Conservation (phyloP, 2,888 invertebrate genomes). For the Drosophila vallismaia region DNA sequence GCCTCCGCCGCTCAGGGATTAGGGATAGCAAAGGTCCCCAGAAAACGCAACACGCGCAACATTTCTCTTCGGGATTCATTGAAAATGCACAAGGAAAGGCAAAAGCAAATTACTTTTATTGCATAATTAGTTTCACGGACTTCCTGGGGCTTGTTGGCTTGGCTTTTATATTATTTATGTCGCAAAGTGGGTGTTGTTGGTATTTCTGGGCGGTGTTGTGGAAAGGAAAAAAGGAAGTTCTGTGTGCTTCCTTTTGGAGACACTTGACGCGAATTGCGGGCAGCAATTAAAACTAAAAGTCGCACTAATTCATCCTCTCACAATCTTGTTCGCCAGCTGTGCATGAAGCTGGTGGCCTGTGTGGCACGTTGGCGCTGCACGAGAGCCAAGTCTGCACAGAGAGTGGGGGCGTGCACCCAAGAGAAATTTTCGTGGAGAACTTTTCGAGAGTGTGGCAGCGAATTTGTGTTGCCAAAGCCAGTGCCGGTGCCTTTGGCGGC, state of each 20-base stretch:
- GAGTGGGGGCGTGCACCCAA: slow-evolving; percentile 8
- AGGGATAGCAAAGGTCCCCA: too few relatives aligned
- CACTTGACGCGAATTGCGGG: slow-evolving; percentile 25
- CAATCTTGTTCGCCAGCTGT: slow-evolving; percentile 18
- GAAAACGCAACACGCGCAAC: slow-evolving; percentile 3
- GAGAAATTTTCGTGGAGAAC: slow-evolving; percentile 15
- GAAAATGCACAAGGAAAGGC: slow-evolving; percentile 39
- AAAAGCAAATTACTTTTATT: slow-evolving; percentile 53
- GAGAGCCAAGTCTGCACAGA: slow-evolving; percentile 31
- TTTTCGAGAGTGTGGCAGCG: not conserved
- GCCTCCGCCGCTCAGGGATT: slow-evolving; percentile 5
- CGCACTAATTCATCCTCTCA: slow-evolving; percentile 53
- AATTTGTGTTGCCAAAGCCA: not conserved
- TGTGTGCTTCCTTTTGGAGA: slow-evolving; percentile 26
- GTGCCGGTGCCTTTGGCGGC: slow-evolving; percentile 6
- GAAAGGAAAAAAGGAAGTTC: slow-evolving; percentile 1
- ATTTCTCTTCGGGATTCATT: slow-evolving; percentile 34
- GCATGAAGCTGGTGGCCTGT: slow-evolving; percentile 7
- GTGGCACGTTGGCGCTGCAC: slow-evolving; percentile 21
- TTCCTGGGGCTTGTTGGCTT: slow-evolving; percentile 13
- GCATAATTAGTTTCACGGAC: slow-evolving; percentile 62
- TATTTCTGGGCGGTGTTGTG: not conserved
- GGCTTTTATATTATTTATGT: slow-evolving; percentile 50
- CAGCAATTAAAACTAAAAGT: slow-evolving; percentile 51
- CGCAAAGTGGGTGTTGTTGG: not conserved